Evolutionary conservation across 1,140 invertebrate species (phyloP).

Genomic region (Atta texana): DNA sequence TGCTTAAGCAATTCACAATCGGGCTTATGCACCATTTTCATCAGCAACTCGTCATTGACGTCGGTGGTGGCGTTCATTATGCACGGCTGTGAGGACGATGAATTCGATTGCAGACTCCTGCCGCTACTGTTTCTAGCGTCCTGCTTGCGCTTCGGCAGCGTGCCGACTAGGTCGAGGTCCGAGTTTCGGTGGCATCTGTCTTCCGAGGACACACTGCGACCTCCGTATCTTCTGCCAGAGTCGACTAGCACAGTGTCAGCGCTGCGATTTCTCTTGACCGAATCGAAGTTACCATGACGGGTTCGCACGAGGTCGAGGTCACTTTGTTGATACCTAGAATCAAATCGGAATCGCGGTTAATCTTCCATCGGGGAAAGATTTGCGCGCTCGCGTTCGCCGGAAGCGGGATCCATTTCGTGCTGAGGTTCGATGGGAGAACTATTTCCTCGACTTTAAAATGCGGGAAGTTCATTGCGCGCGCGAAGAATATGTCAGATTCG

Average conservation of each 20-base stretch:
- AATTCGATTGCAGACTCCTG: slow-evolving; percentile 51
- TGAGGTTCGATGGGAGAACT: background rate
- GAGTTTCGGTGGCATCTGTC: slow-evolving; percentile 79
- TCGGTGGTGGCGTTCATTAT: slow-evolving; percentile 78
- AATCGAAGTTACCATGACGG: slow-evolving; percentile 78
- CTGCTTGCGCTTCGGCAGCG: slow-evolving; percentile 80
- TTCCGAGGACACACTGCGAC: slow-evolving; percentile 73
- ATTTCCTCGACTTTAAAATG: slow-evolving; percentile 31
- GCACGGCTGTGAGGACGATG: slow-evolving; percentile 68
- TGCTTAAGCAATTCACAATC: slow-evolving; percentile 81
- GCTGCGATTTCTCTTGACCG: slow-evolving; percentile 77
- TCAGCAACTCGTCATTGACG: slow-evolving; percentile 74
- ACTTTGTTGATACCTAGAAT: slow-evolving; percentile 79
- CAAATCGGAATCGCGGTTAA: background rate
- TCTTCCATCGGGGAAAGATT: background rate
- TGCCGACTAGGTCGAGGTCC: slow-evolving; percentile 81
- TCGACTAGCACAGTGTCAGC: slow-evolving; percentile 69
- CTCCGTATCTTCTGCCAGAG: slow-evolving; percentile 72
- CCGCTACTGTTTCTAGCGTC: slow-evolving; percentile 66
- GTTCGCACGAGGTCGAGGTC: slow-evolving; percentile 80
- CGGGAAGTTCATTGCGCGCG: background rate
- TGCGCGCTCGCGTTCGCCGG: background rate
- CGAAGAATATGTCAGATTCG: background rate
- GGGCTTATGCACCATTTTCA: slow-evolving; percentile 81
- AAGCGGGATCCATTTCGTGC: background rate